phyloP scores from a whole-genome alignment of 1,140 invertebrate species.

The Bombus difficillimus region DNA sequence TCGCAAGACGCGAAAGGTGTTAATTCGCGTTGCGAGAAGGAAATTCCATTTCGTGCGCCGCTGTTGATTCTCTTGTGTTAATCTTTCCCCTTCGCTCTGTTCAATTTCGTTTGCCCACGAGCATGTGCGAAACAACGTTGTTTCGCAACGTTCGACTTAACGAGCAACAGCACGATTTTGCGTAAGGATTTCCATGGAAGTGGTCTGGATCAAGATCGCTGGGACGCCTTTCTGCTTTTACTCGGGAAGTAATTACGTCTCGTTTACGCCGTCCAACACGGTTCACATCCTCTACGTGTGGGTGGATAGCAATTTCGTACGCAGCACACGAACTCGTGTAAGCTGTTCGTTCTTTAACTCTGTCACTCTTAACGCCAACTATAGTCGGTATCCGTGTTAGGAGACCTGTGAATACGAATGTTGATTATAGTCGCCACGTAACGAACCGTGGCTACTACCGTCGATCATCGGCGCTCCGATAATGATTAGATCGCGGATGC shows the following conservation, averaged over 20 bases:
- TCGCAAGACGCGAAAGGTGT: too few relatives aligned
- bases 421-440: too few relatives aligned
- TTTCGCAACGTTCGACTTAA: conserved; percentile 4
- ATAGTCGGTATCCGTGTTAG: too few relatives aligned
- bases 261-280: conserved; percentile 3
- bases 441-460: too few relatives aligned
- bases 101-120: not conserved
- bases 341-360: not conserved
- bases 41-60: too few relatives aligned
- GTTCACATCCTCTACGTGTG: conserved; percentile 6
- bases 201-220: conserved; percentile 19
- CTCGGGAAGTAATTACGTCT: conserved; percentile 40
- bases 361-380: too few relatives aligned
- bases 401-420: too few relatives aligned
- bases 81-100: not conserved
- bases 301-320: conserved; percentile 11
- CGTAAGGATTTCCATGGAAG: conserved; percentile 12
- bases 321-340: not conserved
- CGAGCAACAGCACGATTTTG: conserved; percentile 2
- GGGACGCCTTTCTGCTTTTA: conserved; percentile 30
- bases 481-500: too few relatives aligned
- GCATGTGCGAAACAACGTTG: not conserved
- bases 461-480: too few relatives aligned
- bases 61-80: not conserved
- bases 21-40: too few relatives aligned